Conservation (phyloP, 2,888 invertebrate species). For the Zelleria hepariella region DNA sequence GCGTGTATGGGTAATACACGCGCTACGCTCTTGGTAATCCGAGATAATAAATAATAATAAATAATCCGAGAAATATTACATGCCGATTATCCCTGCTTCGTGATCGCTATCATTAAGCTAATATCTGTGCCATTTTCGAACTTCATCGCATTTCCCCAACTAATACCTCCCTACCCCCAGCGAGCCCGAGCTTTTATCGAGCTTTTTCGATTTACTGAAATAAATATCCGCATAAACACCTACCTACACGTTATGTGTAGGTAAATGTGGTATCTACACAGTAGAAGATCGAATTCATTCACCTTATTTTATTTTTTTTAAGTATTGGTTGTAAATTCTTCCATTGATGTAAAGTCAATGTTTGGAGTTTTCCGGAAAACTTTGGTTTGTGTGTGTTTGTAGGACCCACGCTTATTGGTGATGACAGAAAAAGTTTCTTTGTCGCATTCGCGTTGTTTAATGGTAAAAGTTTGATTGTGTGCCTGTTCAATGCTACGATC, state of each 20-base stretch:
- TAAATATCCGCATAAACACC: background rate
- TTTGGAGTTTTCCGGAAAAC: background rate
- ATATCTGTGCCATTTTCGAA: background rate
- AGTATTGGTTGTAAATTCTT: background rate
- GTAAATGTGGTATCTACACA: background rate
- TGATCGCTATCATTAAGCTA: too few species aligned
- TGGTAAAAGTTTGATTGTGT: background rate
- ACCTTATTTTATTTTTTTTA: background rate
- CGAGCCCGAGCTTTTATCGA: background rate
- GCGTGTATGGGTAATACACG: too few species aligned
- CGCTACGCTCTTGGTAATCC: too few species aligned
- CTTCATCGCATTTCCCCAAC: background rate
- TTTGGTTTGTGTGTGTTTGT: background rate
- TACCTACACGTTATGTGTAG: background rate
- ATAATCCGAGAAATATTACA: too few species aligned
- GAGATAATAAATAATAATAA: too few species aligned
- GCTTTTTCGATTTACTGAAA: background rate
- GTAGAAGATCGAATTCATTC: background rate
- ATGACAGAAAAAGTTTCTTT: background rate
- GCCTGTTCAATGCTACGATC: background rate
- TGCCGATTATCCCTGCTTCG: too few species aligned
- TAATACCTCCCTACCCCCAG: too few species aligned
- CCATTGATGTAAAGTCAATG: background rate
- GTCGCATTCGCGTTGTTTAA: background rate
- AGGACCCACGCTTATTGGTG: too few species aligned